Evolutionary conservation across 2,888 invertebrate genomes (phyloP).

Genomic region (Drosophila lutescens): DNA sequence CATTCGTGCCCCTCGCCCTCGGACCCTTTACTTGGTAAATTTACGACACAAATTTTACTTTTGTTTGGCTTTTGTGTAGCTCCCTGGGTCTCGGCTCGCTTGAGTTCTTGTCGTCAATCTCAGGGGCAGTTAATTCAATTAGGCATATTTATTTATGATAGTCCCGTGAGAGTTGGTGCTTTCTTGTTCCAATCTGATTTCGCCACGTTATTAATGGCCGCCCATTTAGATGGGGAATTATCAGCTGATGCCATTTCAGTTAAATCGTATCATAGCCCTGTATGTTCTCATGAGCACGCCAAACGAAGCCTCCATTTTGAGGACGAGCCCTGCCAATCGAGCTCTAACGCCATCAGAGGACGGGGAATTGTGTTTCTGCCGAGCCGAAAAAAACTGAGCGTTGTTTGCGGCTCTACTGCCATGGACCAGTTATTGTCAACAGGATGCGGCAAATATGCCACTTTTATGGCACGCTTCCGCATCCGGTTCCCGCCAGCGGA

Average conservation of each 20-base stretch:
- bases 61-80: neutral
- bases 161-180: constrained; percentile 4
- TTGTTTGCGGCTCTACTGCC: constrained; percentile 44
- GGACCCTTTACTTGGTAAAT: neutral
- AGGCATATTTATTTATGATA: constrained; percentile 47
- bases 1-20: constrained; percentile 20
- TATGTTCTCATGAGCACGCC: neutral
- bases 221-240: constrained; percentile 31
- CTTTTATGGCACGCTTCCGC: constrained; percentile 74
- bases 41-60: constrained; percentile 12
- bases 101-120: constrained; percentile 63
- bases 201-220: constrained; percentile 50
- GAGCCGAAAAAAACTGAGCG: constrained; percentile 18
- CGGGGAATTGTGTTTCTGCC: neutral
- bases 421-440: constrained; percentile 75
- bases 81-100: constrained; percentile 5
- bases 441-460: constrained; percentile 80
- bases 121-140: constrained; percentile 60
- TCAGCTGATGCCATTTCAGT: neutral
- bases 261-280: neutral
- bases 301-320: neutral
- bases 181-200: constrained; percentile 18
- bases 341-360: neutral
- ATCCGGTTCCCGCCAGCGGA: constrained; percentile 52
- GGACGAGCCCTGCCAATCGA: neutral